These are phyloP conservation scores for Morinoia aosen DNA, from an alignment of 2,888 invertebrate genomes.

Conservation along the genomic window DNA sequence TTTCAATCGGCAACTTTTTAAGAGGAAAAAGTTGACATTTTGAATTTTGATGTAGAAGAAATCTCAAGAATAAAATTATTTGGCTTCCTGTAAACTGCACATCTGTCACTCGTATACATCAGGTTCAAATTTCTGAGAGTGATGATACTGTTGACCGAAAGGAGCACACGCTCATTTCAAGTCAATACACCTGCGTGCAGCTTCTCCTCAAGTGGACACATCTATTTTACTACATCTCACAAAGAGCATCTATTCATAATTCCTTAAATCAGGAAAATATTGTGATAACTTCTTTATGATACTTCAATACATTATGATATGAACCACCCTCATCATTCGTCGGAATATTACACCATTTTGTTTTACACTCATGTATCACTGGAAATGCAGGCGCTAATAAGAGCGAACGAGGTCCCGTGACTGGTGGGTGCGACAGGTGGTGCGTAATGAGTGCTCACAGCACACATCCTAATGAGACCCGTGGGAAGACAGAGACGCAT, in stretches of 20 bases:
- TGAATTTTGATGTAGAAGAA: no score
- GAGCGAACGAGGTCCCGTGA: background rate
- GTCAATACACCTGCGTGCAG: no score
- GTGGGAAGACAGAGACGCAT: background rate
- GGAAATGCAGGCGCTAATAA: background rate
- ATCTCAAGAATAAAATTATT: no score
- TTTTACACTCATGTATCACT: background rate
- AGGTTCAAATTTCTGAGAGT: no score
- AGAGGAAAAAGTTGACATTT: no score
- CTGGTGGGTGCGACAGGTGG: background rate
- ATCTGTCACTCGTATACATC: no score
- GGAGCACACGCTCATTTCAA: no score
- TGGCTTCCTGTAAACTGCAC: no score
- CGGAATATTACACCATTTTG: background rate
- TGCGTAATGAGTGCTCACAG: background rate
- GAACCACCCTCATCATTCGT: background rate
- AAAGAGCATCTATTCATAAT: background rate
- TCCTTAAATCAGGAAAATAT: background rate
- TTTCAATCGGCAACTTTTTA: no score
- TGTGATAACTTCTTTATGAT: background rate
- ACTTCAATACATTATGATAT: background rate
- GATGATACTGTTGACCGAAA: no score
- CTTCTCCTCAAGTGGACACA: no score
- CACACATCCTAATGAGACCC: background rate
- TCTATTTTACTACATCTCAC: no score